Conservation (phyloP, 64 coral and sea anemone genomes). For the Pachyseris speciosa region DNA sequence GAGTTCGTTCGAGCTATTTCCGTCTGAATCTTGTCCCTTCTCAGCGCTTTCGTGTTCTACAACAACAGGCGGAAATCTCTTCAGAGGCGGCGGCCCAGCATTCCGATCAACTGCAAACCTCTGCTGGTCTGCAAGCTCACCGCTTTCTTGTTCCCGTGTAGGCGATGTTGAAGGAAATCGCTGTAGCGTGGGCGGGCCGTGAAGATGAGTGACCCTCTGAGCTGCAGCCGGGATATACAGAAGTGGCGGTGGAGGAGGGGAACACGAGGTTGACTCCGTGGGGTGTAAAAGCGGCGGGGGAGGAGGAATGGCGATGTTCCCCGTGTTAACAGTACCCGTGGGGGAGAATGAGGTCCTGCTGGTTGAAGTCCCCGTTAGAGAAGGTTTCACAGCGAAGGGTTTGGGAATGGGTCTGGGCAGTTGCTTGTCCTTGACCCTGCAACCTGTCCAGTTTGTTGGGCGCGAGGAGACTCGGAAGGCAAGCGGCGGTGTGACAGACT, state of each 20-base stretch:
- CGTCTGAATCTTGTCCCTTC: neutral
- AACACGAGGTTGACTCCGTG: slow-evolving; percentile 52
- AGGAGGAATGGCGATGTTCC: neutral
- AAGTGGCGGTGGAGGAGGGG: slow-evolving; percentile 74
- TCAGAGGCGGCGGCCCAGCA: slow-evolving; percentile 28
- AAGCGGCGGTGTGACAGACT: slow-evolving; percentile 61
- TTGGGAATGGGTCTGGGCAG: slow-evolving; percentile 31
- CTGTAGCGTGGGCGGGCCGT: slow-evolving; percentile 81
- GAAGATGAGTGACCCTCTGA: slow-evolving; percentile 86
- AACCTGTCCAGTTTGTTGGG: slow-evolving; percentile 1
- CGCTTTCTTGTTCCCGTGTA: slow-evolving; percentile 4
- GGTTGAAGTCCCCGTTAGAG: neutral
- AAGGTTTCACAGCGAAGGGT: slow-evolving; percentile 19
- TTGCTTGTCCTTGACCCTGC: neutral
- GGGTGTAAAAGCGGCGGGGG: neutral
- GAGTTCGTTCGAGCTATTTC: neutral
- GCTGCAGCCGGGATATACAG: slow-evolving; percentile 91
- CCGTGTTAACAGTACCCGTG: neutral
- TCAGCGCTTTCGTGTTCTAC: neutral
- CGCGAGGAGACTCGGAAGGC: slow-evolving; percentile 46
- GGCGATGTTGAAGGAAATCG: slow-evolving; percentile 48
- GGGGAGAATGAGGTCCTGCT: neutral
- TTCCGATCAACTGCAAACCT: neutral
- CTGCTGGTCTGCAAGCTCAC: neutral
- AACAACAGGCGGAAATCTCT: slow-evolving; percentile 21